Percentiles rank a stretch among this genome's conserved stretches.
phyloP scores from a whole-genome alignment of 2,113 vertebrate genomes.

The Laticauda colubrina region DNA sequence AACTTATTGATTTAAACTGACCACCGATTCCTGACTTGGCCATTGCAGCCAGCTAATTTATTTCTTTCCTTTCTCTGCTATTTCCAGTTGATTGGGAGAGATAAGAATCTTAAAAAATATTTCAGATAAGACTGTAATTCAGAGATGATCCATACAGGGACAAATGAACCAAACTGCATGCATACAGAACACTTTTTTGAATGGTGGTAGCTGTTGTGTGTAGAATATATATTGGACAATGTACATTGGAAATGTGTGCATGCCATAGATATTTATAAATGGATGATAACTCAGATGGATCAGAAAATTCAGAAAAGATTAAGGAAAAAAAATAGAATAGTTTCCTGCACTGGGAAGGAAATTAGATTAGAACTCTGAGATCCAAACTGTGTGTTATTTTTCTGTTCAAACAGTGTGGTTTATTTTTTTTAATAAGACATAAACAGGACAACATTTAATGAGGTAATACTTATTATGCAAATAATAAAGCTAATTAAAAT shows the following conservation, averaged over 20 bases:
- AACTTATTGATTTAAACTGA: not conserved
- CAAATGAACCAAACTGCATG: not conserved
- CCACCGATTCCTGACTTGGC: slow-evolving; percentile 5
- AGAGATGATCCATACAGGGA: not conserved
- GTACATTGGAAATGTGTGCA: not conserved
- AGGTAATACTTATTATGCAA: not conserved
- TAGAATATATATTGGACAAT: not conserved
- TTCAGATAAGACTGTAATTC: slow-evolving; percentile 39
- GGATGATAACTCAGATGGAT: not conserved
- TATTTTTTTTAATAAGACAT: not conserved
- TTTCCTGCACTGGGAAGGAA: not conserved
- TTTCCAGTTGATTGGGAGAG: slow-evolving; percentile 35
- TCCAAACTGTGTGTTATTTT: not conserved
- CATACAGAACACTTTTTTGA: not conserved
- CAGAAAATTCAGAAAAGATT: not conserved
- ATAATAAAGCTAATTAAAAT: not conserved
- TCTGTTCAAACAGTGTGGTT: not conserved
- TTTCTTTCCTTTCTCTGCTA: slow-evolving; percentile 48
- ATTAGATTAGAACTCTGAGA: not conserved
- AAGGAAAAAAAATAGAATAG: rapidly evolving
- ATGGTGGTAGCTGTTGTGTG: not conserved
- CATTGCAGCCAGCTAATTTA: not conserved
- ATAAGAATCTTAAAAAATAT: slow-evolving; percentile 41
- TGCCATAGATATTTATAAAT: not conserved
- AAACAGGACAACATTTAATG: not conserved